A percentile compares a stretch with the other conserved stretches of the same genome.
phyloP scores from a whole-genome alignment of 2,797 vertebrate genomes.

The Champsocephalus gunnari region DNA sequence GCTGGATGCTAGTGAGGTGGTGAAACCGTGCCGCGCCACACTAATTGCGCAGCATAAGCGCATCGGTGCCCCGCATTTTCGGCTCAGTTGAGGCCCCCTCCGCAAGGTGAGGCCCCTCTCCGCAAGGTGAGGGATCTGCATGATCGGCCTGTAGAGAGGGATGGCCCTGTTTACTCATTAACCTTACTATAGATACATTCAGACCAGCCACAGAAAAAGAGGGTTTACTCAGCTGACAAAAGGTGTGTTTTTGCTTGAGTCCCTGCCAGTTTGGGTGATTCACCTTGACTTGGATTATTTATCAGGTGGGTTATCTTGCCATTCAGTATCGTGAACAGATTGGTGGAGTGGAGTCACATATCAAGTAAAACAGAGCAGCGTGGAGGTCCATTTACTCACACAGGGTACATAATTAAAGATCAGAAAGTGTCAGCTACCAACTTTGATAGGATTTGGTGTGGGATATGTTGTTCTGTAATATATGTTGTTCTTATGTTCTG shows the following conservation, averaged over 20 bases:
- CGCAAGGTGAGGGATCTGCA: too few relatives aligned
- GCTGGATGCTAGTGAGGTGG: too few relatives aligned
- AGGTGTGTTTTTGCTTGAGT: constrained; percentile 11
- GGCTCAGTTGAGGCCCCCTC: too few relatives aligned
- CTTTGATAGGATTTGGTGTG: background rate
- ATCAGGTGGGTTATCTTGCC: constrained; percentile 19
- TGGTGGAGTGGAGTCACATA: constrained; percentile 29
- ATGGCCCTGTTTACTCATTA: background rate
- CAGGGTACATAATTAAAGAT: constrained; percentile 4
- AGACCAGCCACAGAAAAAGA: background rate
- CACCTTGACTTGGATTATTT: constrained; percentile 11
- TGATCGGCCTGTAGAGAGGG: too few relatives aligned
- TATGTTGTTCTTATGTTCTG: background rate
- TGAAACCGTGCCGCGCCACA: too few relatives aligned
- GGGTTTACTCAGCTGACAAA: background rate
- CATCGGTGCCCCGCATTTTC: too few relatives aligned
- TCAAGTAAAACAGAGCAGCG: constrained; percentile 15
- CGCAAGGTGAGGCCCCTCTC: too few relatives aligned
- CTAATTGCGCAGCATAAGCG: too few relatives aligned
- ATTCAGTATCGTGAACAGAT: constrained; percentile 15
- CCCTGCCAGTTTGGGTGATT: constrained; percentile 5
- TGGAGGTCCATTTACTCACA: constrained; percentile 5
- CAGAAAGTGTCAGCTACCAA: background rate
- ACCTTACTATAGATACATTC: background rate
- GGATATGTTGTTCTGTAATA: background rate